Evolutionary conservation across 2,113 vertebrate species (phyloP), one percentile per base, ranked within the genome.

Genomic region (Pangasianodon hypophthalmus): DNA sequence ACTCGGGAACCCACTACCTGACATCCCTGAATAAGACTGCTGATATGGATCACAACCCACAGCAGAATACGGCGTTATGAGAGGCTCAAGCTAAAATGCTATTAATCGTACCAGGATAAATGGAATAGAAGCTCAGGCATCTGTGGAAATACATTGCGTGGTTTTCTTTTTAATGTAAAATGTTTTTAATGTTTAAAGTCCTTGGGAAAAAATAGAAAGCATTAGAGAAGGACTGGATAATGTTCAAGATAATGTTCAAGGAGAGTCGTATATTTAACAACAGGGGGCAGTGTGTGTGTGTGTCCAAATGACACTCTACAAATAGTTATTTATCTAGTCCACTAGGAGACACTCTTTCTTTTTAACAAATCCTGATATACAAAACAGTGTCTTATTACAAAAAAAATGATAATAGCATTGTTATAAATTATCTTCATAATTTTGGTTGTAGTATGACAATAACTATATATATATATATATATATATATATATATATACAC

Each of bases 261-360:
- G 1, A 46, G 19, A 46, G 21, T 46, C 7, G 21, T 13, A n/a
- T 54, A 32, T 75, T 67, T 1, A 18, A 67, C 87, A 88, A 32
- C 77, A 88, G 58, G 60, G 77, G 87, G 77, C 58, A 81, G 44
- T 54, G 60, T 79, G 32, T 60, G 32, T 60, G 54, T 60, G 3
- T 62, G 26, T 21, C 46, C 10, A 50, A 6, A 48, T 67, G 18
- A 77, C 46, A 56, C 48, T 6, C 8, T 48, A 37, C 37, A 87
- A 2, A 29, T 58, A 13, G 24, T 14, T 85, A 50, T 69, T 14
- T 7, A 62, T 75, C 85, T 37, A 11, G 16, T 26, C 91, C 94
- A 93, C 92, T 85, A 91, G 94, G 89, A 69, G 93, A 86, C 32
- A 54, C 0, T 91, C 75, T 19, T 48, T 91, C 75, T 44, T 32